phyloP scores from a whole-genome alignment of 2,797 vertebrate species.

The Chaunax sp. region DNA sequence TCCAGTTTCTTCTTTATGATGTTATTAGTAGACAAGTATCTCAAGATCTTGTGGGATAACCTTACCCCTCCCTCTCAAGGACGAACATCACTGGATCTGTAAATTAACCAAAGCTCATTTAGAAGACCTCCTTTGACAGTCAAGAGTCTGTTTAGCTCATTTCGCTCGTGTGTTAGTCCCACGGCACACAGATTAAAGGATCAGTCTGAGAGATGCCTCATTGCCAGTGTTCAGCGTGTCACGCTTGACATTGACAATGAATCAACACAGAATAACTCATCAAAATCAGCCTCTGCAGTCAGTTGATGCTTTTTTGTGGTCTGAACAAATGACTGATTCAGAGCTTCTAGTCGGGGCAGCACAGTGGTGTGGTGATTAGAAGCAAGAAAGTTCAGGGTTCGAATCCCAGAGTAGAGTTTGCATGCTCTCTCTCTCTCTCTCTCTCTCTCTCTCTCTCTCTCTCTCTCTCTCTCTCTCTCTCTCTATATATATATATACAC shows the following conservation, averaged over 20 bases:
- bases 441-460: no score
- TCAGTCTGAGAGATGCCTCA: neutral
- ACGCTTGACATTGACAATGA: neutral
- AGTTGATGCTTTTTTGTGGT: neutral
- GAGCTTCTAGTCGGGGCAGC: neutral
- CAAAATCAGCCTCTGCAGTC: neutral
- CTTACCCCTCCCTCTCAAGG: constrained; percentile 5
- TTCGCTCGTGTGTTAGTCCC: constrained; percentile 5
- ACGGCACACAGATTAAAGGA: constrained; percentile 9
- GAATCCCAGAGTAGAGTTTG: no score
- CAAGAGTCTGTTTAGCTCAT: constrained; percentile 26
- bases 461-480: no score
- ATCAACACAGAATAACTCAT: constrained; percentile 1
- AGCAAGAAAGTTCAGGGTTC: no score
- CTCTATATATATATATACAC: no score
- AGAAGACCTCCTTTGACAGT: constrained; percentile 4
- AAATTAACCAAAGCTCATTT: constrained; percentile 12
- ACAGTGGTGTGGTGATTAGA: no score
- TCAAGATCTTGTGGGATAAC: constrained; percentile 13
- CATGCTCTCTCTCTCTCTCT: no score
- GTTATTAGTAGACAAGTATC: neutral
- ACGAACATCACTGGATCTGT: constrained; percentile 5
- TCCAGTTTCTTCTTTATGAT: neutral
- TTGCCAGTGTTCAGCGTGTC: neutral
- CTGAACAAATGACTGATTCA: neutral